Evolutionary conservation across 2,797 vertebrate genomes (phyloP).

Genomic region (Sphenodon punctatus): DNA sequence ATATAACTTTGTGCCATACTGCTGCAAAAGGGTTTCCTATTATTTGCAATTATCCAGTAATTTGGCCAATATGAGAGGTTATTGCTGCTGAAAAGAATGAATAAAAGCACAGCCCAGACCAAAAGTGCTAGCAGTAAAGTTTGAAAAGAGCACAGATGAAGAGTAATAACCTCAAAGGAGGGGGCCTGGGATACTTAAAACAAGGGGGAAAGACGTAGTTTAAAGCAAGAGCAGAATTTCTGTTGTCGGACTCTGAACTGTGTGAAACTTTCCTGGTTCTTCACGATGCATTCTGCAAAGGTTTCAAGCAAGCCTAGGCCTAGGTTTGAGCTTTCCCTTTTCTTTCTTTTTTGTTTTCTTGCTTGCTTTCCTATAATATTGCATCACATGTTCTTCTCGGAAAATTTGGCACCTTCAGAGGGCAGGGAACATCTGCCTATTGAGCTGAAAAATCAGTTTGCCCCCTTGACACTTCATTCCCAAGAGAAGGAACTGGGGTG

Average conservation of each 20-base stretch:
- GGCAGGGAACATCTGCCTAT: too few relatives aligned
- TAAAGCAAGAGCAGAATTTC: conserved; percentile 36
- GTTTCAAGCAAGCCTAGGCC: background rate
- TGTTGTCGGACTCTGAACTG: conserved; percentile 18
- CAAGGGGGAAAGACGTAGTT: conserved; percentile 32
- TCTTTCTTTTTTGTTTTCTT: too few relatives aligned
- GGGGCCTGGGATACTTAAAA: conserved; percentile 53
- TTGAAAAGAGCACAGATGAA: conserved; percentile 70
- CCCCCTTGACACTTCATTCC: too few relatives aligned
- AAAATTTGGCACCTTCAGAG: too few relatives aligned
- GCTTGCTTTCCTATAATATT: too few relatives aligned
- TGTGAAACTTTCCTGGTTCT: conserved; percentile 25
- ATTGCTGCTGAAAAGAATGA: conserved; percentile 69
- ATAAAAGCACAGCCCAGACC: conserved; percentile 67
- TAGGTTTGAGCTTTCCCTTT: background rate
- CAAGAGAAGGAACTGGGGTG: too few relatives aligned
- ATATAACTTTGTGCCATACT: conserved; percentile 39
- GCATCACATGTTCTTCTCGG: too few relatives aligned
- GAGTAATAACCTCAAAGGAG: conserved; percentile 58
- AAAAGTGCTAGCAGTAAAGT: conserved; percentile 70
- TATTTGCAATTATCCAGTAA: conserved; percentile 72
- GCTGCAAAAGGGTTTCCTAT: conserved; percentile 59
- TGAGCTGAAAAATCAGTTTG: too few relatives aligned
- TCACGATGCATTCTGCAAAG: background rate
- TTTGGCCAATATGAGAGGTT: conserved; percentile 69